Evolutionary conservation across 2,888 invertebrate genomes (phyloP), one percentile per base, ranked within the genome.

Genomic region (Mactromeris polynyma): DNA sequence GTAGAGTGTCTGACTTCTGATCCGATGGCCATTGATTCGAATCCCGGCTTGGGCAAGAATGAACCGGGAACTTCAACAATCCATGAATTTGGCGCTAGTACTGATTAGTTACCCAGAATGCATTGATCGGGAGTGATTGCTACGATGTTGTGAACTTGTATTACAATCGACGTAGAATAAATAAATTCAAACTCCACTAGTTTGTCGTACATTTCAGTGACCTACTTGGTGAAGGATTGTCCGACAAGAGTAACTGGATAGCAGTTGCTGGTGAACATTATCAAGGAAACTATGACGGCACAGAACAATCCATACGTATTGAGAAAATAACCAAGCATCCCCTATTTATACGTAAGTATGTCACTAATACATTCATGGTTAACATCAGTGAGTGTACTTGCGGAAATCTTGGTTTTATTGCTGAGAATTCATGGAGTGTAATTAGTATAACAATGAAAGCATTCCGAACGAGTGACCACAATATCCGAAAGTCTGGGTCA

Each of bases 181-280:
- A n/a, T n/a, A n/a, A n/a, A n/a, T n/a, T n/a, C n/a, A n/a, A n/a
- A n/a, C n/a, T n/a, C n/a, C n/a, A n/a, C n/a, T n/a, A n/a, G n/a
- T n/a, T n/a, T n/a, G n/a, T 0, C 58, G 58, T 64, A 9, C 4
- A 64, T 64, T 84, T 69, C 86, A 94, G 94, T 78, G 90, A 93
- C 14, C 33, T 87, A 2, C 87, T 91, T 11, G 91, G 90, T 0
- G 82, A 87, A 1, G 94, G 94, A 2, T 83, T 93, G 21, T 89
- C 93, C 1, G 81, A 90, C 42, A 86, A 89, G 4, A 69, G 64
- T 33, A 94, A 93, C 81, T 94, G 94, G 94, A 83, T 86, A 51
- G 94, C 92, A 0, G 90, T 92, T 1, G 86, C 94, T 2, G 95
- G 94, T 0, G 94, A 95, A 87, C 94, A 95, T 85, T 93, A 94